Percentiles rank a stretch among this genome's conserved stretches.
Evolutionary conservation across 2,888 invertebrate species (phyloP).

Genomic region (Lottia scabra): DNA sequence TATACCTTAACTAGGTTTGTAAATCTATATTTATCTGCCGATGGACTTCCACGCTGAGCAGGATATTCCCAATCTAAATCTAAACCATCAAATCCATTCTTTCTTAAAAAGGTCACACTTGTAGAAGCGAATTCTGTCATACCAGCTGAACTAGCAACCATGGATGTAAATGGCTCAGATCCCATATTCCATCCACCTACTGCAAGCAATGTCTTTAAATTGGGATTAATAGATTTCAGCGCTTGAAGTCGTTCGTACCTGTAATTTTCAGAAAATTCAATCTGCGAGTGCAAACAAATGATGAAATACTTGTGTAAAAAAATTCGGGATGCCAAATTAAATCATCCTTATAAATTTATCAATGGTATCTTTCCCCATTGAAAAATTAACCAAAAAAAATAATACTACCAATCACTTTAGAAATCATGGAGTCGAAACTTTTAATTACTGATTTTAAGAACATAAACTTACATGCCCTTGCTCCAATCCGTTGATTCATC

Average conservation of each 20-base stretch:
- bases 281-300: no score
- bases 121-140: slow-evolving; percentile 9
- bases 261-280: background rate
- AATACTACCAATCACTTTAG: no score
- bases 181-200: slow-evolving; percentile 56
- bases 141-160: background rate
- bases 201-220: slow-evolving; percentile 45
- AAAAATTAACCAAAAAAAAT: no score
- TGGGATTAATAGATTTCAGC: slow-evolving; percentile 28
- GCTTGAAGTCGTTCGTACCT: slow-evolving; percentile 19
- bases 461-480: slow-evolving; percentile 49
- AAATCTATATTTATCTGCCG: slow-evolving; percentile 56
- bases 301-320: no score
- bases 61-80: slow-evolving; percentile 97
- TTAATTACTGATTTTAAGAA: no score
- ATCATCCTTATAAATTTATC: no score
- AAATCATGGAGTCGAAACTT: no score
- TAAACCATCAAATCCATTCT: slow-evolving; percentile 82
- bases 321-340: no score
- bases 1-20: slow-evolving; percentile 51
- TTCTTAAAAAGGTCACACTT: slow-evolving; percentile 35
- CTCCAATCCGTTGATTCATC: slow-evolving; percentile 76
- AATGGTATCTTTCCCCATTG: no score
- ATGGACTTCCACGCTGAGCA: slow-evolving; percentile 58
- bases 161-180: slow-evolving; percentile 49